Evolutionary conservation across 1,140 invertebrate species (phyloP).

Genomic region (Drosophila pachea): DNA sequence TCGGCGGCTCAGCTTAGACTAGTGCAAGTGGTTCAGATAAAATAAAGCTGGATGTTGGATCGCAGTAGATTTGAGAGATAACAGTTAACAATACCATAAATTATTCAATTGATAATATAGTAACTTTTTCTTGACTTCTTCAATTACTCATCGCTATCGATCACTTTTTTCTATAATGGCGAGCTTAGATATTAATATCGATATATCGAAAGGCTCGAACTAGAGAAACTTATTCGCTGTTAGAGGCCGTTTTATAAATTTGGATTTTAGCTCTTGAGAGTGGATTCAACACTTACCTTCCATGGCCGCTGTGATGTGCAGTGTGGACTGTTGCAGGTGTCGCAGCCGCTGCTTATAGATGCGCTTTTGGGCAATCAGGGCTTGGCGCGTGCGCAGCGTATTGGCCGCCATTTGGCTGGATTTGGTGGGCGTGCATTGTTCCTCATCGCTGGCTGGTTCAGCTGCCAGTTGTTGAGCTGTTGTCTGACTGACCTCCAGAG

Average conservation of each 20-base stretch:
- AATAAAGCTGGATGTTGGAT: not conserved
- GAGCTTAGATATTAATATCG: too few relatives aligned
- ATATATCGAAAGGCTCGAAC: too few relatives aligned
- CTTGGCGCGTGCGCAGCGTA: conserved; percentile 76
- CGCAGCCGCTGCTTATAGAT: conserved; percentile 82
- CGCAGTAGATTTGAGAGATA: too few relatives aligned
- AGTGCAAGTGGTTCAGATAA: not conserved
- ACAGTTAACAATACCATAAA: too few relatives aligned
- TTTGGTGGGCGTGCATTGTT: conserved; percentile 24
- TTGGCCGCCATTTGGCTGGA: conserved; percentile 19
- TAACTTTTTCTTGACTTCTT: too few relatives aligned
- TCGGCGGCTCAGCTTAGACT: not conserved
- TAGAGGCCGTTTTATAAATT: not conserved
- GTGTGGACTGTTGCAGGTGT: conserved; percentile 81
- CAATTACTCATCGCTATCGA: too few relatives aligned
- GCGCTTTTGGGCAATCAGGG: conserved; percentile 80
- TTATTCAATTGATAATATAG: too few relatives aligned
- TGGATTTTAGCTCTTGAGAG: not conserved
- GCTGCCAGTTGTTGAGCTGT: not conserved
- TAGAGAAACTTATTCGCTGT: not conserved
- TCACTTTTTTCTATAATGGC: too few relatives aligned
- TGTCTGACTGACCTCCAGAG: conserved; percentile 49
- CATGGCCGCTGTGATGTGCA: conserved; percentile 74
- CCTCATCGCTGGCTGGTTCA: conserved; percentile 44
- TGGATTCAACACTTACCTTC: conserved; percentile 60